Evolutionary conservation across 2,888 invertebrate species (phyloP), one percentile per base, ranked within the genome.

Genomic region (Caenorhabditis sp.): DNA sequence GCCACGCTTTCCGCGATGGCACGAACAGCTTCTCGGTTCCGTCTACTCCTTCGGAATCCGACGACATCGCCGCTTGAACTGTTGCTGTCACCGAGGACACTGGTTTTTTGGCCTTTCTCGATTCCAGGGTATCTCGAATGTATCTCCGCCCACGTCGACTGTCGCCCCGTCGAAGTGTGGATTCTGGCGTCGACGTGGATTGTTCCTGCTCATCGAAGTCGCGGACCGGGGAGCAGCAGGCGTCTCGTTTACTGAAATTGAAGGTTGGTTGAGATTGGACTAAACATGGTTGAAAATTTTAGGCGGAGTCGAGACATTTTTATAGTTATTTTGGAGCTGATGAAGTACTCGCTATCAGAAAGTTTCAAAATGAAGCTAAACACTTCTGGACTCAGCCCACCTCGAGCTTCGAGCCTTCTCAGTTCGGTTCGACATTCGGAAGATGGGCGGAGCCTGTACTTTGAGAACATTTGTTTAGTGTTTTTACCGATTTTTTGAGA

Each of bases 201-300:
- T 35, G 38, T 16, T 38, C 38, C 12, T 66, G 63, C 2, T 59
- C 58, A 16, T 66, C 68, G 35, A 76, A 79, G 26, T 83, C 81
- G 28, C 87, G 89, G 16, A 90, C 89, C 8, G 90, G 90, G 5
- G 90, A 90, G 69, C 90, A 90, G 69, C 89, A 89, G 0, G 90
- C 90, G 61, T 90, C 90, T 4, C 90, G 87, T 75, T 77, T 86
- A 73, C 88, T 88, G 66, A 44, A 82, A 80, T 1, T n/a, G 49
- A 58, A 77, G 49, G 16, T 44, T 19, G 22, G 12, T 35, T 31
- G 19, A 19, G 10, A 26, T 56, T 35, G 31, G n/a, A n/a, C n/a
- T n/a, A n/a, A n/a, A n/a, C n/a, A n/a, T n/a, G n/a, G n/a, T n/a
- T n/a, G n/a, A n/a, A n/a, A n/a, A n/a, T n/a, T n/a, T n/a, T n/a